These are phyloP conservation scores for Strigamia maritima DNA, from an alignment of 2,888 invertebrate genomes.

Conservation along the genomic window DNA sequence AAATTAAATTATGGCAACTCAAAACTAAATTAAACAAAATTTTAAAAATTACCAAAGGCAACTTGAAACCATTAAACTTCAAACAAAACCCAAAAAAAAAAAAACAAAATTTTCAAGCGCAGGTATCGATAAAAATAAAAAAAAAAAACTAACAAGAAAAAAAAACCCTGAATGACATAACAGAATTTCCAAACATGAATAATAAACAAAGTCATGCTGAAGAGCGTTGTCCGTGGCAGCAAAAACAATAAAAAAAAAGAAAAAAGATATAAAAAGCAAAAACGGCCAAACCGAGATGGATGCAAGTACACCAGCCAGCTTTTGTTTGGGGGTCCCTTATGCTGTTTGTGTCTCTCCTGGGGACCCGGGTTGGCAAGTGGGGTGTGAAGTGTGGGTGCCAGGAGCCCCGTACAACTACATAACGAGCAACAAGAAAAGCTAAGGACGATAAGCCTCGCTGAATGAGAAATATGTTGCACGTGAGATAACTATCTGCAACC, in stretches of 20 bases:
- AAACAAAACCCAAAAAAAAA: background rate
- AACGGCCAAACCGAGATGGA: background rate
- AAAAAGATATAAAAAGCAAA: background rate
- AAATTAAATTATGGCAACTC: background rate
- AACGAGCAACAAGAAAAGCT: conserved; percentile 32
- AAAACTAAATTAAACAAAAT: background rate
- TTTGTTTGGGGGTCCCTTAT: conserved; percentile 20
- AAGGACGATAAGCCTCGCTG: conserved; percentile 27
- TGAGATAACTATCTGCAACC: conserved; percentile 34
- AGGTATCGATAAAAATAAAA: background rate
- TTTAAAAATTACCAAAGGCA: too few relatives aligned
- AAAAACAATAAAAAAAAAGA: background rate
- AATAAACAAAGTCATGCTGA: conserved; percentile 10
- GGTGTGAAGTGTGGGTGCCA: conserved; percentile 27
- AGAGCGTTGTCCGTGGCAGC: background rate
- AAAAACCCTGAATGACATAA: background rate
- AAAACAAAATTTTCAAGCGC: background rate
- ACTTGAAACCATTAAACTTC: background rate
- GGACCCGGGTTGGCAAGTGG: conserved; percentile 19
- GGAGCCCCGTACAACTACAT: conserved; percentile 4
- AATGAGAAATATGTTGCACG: conserved; percentile 32
- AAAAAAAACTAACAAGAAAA: background rate
- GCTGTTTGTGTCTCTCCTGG: background rate
- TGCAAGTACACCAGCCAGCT: background rate
- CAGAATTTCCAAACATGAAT: conserved; percentile 15